A percentile compares a stretch with the other conserved stretches of the same genome.
These are phyloP conservation scores for Brachionus calyciflorus DNA, from an alignment of 1,140 invertebrate species.

Conservation along the genomic window DNA sequence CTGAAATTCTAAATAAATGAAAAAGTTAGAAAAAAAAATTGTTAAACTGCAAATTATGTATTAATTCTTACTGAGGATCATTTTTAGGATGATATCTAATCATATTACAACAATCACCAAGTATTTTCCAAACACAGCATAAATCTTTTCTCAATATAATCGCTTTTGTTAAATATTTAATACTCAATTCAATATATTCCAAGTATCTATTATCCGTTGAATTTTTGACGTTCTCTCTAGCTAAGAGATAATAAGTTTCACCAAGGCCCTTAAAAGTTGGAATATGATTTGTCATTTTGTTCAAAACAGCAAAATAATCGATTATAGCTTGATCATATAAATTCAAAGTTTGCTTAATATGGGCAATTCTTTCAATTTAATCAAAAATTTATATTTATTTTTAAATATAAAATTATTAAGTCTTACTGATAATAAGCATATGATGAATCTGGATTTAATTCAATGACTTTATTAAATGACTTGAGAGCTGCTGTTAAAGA, in stretches of 20 bases:
- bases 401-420: not conserved
- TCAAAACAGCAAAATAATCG: conserved; percentile 41
- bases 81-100: conserved; percentile 6
- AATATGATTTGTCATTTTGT: conserved; percentile 34
- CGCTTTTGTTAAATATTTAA: conserved; percentile 41
- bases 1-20: not conserved
- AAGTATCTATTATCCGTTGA: conserved; percentile 38
- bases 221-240: conserved; percentile 30
- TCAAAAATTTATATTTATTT: not conserved
- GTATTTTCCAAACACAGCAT: conserved; percentile 37
- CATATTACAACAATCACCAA: conserved; percentile 28
- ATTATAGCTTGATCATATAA: conserved; percentile 39
- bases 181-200: conserved; percentile 27
- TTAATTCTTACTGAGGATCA: not conserved
- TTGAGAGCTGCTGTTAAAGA: conserved; percentile 39
- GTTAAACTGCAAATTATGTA: not conserved
- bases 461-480: conserved; percentile 42
- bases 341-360: conserved; percentile 42
- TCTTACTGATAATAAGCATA: conserved; percentile 46
- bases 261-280: conserved; percentile 45
- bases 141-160: conserved; percentile 33
- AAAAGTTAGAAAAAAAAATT: not conserved
- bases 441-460: conserved; percentile 37
- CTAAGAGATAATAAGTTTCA: conserved; percentile 35
- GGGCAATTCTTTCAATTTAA: conserved; percentile 25